A percentile compares a stretch with the other conserved stretches of the same genome.
phyloP scores from a whole-genome alignment of 2,797 vertebrate species.

The Meda fulgida region DNA sequence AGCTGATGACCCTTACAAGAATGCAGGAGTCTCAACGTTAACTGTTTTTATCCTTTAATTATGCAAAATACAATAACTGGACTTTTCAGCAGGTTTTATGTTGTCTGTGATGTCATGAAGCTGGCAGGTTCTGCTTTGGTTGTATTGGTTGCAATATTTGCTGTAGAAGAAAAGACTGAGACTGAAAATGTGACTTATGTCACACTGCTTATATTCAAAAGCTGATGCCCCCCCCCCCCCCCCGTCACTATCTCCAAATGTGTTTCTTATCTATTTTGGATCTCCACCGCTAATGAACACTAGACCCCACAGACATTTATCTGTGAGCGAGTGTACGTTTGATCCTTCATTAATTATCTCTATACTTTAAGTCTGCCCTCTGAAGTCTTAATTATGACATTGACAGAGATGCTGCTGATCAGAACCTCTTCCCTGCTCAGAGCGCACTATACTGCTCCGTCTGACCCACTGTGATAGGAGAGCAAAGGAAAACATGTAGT shows the following conservation, averaged over 20 bases:
- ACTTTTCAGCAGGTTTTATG: background rate
- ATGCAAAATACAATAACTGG: background rate
- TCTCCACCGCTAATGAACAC: conserved; percentile 56
- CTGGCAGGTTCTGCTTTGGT: conserved; percentile 7
- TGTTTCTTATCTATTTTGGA: conserved; percentile 52
- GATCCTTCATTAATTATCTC: conserved; percentile 54
- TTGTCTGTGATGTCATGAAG: conserved; percentile 27
- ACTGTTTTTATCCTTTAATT: background rate
- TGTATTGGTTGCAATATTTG: conserved; percentile 17
- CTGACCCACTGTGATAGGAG: background rate
- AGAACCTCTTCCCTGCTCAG: background rate
- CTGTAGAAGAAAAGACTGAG: background rate
- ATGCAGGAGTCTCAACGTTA: background rate
- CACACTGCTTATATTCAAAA: background rate
- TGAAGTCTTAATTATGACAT: conserved; percentile 57
- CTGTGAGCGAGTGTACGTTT: conserved; percentile 51
- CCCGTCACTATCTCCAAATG: conserved; percentile 32
- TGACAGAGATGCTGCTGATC: conserved; percentile 40
- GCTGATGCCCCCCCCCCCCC: background rate
- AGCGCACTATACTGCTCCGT: conserved; percentile 3
- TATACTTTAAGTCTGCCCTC: conserved; percentile 48
- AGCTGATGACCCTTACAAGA: too few relatives aligned
- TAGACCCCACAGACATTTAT: conserved; percentile 52
- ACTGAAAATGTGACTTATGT: background rate
- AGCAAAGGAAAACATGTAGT: background rate